Evolutionary conservation across 1,140 invertebrate genomes (phyloP).

Genomic region (Polypedilum pembai): DNA sequence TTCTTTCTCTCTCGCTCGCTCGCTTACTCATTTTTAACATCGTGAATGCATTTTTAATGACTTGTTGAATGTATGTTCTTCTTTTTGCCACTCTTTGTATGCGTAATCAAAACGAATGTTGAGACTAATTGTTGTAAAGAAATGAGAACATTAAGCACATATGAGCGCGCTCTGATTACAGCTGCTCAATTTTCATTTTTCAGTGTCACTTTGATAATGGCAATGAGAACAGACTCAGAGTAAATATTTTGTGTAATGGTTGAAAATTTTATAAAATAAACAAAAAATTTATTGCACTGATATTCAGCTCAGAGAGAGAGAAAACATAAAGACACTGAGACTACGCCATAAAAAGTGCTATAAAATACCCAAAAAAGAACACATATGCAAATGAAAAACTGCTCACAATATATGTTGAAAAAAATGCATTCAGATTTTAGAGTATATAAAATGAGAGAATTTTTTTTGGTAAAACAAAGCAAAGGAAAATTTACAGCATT

Average conservation of each 20-base stretch:
- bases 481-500: conserved; percentile 22
- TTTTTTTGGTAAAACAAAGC: background rate
- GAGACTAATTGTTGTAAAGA: background rate
- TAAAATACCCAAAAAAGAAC: conserved; percentile 6
- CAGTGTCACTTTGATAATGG: conserved; percentile 11
- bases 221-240: background rate
- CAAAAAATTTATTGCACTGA: conserved; percentile 25
- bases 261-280: conserved; percentile 5
- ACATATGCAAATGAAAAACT: conserved; percentile 14
- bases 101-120: background rate
- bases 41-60: conserved; percentile 13
- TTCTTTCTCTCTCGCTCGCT: background rate
- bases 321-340: conserved; percentile 16
- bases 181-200: conserved; percentile 15
- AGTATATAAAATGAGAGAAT: background rate
- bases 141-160: background rate
- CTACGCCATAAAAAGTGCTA: conserved; percentile 16
- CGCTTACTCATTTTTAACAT: background rate
- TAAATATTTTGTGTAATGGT: background rate
- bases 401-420: background rate
- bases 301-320: background rate
- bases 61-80: background rate
- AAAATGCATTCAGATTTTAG: background rate
- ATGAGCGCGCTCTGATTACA: background rate
- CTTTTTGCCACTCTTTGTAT: background rate